Conservation (phyloP, 2,888 invertebrate species). For the Altica lythri region DNA sequence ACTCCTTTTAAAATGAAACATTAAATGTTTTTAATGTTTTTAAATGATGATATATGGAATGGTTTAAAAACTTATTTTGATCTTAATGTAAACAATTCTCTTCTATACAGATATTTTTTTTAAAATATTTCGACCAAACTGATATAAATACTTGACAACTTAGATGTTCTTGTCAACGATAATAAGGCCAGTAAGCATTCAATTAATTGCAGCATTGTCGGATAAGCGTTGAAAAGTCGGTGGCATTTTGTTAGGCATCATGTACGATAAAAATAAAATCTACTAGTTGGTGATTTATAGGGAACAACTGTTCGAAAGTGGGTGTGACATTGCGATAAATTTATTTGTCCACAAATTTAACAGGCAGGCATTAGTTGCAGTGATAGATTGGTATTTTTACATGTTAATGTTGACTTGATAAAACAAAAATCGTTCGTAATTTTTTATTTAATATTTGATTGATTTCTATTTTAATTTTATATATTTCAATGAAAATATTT, state of each 20-base stretch:
- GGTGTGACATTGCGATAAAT: conserved; percentile 30
- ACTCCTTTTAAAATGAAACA: too few relatives aligned
- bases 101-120: too few relatives aligned
- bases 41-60: too few relatives aligned
- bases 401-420: conserved; percentile 26
- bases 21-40: too few relatives aligned
- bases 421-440: conserved; percentile 29
- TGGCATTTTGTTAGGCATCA: conserved; percentile 26
- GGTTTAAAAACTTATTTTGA: too few relatives aligned
- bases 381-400: conserved; percentile 36
- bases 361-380: conserved; percentile 32
- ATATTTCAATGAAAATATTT: too few relatives aligned
- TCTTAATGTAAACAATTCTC: too few relatives aligned
- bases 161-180: conserved; percentile 19
- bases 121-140: too few relatives aligned
- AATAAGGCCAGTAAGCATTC: conserved; percentile 23
- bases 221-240: conserved; percentile 22
- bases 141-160: background rate
- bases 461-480: too few relatives aligned
- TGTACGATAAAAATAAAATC: conserved; percentile 36
- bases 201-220: conserved; percentile 27
- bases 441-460: conserved; percentile 7
- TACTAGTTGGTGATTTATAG: conserved; percentile 33
- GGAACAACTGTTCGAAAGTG: conserved; percentile 32
- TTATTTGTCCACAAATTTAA: conserved; percentile 33